Evolutionary conservation across 1,140 invertebrate genomes (phyloP), one percentile per base, ranked within the genome.

Genomic region (Teleogryllus occipitalis): DNA sequence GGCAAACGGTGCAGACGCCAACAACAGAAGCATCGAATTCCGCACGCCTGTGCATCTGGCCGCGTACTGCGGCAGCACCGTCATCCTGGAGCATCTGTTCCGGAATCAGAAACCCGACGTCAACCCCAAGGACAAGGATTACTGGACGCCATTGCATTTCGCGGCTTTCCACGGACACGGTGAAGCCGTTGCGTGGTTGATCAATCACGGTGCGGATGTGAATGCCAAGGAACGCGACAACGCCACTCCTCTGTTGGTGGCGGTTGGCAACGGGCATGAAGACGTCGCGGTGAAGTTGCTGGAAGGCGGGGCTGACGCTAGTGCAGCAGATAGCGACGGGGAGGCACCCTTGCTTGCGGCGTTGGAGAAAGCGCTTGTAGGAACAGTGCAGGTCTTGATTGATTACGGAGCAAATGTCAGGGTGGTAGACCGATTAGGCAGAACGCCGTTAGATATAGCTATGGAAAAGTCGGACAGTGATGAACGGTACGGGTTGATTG

Each of bases 31-130:
- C 80, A 83, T 83, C 3, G 86, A 88, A 8, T 93, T 94, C 4
- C 94, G 94, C 85, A 92, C 92, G 4, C 89, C 94, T 0, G 86
- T 95, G 0, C 93, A 94, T 84, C 89, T 94, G 47, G 92, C 94
- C 3, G 88, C 92, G 2, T 89, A 94, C 82, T 91, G 92, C 82
- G 95, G 94, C 5, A 91, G 95, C 83, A 88, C 89, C 4, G 87
- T 91, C 7, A 89, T 93, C 72, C 8, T 78, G n/a, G 54, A 54
- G 48, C 0, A 48, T 48, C 77, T 78, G 7, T 22, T 78, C 8
- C 46, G 54, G 21, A 48, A 78, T 39, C 27, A 39, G 10, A 21
- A 48, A 49, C 46, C 77, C 15, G 12, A 78, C 15, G 48, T 47
- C 8, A 78, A 47, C 54, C 7, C 27, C 5, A 78, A 65, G 48